A percentile compares a stretch with the other conserved stretches of the same genome.
Conservation (phyloP, 2,113 vertebrate genomes). For the Limanda limanda region DNA sequence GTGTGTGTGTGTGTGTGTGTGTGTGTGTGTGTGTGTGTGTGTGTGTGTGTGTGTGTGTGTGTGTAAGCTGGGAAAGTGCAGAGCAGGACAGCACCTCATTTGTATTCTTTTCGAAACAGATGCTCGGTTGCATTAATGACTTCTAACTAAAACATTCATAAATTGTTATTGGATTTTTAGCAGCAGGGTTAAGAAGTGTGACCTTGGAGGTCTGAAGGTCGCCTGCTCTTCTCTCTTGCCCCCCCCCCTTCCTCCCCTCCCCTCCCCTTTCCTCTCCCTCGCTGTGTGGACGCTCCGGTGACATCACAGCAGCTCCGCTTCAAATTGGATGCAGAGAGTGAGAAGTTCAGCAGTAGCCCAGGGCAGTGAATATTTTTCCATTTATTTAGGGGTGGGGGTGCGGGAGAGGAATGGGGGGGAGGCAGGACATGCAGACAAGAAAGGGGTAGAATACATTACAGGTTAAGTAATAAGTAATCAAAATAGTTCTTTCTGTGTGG, state of each 20-base stretch:
- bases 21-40: conserved; percentile 21
- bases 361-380: conserved; percentile 88
- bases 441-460: conserved; percentile 78
- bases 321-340: conserved; percentile 87
- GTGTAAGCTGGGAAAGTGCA: conserved; percentile 53
- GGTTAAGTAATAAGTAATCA: conserved; percentile 87
- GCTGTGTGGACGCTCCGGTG: conserved; percentile 77
- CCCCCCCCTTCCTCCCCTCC: conserved; percentile 50
- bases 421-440: conserved; percentile 72
- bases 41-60: conserved; percentile 23
- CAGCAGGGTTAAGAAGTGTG: conserved; percentile 79
- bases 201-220: conserved; percentile 77
- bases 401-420: conserved; percentile 37
- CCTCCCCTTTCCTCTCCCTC: conserved; percentile 60
- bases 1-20: conserved; percentile 26
- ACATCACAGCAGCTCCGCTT: conserved; percentile 81
- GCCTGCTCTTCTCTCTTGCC: conserved; percentile 62
- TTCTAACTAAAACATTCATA: conserved; percentile 82
- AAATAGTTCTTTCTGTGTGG: conserved; percentile 71
- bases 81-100: conserved; percentile 72
- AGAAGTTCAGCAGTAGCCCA: conserved; percentile 86
- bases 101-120: conserved; percentile 80
- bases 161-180: conserved; percentile 85
- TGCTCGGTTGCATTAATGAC: conserved; percentile 81
- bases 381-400: conserved; percentile 77